These are phyloP conservation scores for Mormyrus hasselquistii DNA, from an alignment of 2,797 vertebrate genomes.

Conservation along the genomic window DNA sequence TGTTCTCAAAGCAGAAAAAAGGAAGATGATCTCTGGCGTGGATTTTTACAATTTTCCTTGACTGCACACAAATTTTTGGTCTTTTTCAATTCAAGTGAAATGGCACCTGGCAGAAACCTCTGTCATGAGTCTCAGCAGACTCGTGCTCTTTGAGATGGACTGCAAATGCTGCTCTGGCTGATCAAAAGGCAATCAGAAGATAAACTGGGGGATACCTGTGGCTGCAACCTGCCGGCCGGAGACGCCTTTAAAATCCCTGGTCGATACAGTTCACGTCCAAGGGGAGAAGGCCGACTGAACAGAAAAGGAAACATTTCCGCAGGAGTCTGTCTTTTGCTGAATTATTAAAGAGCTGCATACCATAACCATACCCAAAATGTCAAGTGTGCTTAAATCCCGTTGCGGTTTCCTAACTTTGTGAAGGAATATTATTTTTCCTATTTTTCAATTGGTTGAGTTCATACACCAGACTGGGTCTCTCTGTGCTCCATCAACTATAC, in stretches of 20 bases:
- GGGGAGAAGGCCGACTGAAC: conserved; percentile 25
- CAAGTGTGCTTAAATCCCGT: conserved; percentile 47
- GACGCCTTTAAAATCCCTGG: conserved; percentile 38
- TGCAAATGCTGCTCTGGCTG: conserved; percentile 13
- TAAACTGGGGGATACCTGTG: neutral
- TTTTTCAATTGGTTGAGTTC: neutral
- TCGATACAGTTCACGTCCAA: conserved; percentile 32
- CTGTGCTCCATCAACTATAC: neutral
- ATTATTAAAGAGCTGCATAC: conserved; percentile 52
- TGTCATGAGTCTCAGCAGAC: neutral
- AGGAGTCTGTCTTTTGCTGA: conserved; percentile 37
- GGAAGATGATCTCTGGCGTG: neutral
- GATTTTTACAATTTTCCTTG: neutral
- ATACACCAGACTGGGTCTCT: neutral
- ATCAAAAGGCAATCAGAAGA: conserved; percentile 46
- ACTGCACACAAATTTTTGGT: neutral
- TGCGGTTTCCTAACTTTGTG: conserved; percentile 31
- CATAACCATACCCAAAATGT: conserved; percentile 51
- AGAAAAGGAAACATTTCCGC: conserved; percentile 26
- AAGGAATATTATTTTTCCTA: conserved; percentile 32
- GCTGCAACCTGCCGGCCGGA: conserved; percentile 28
- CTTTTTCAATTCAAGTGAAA: neutral
- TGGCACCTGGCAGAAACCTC: neutral
- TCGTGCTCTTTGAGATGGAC: conserved; percentile 14
- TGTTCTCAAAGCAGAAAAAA: neutral